phyloP scores from a whole-genome alignment of 2,888 invertebrate genomes.

The Parochlus steinenii region DNA sequence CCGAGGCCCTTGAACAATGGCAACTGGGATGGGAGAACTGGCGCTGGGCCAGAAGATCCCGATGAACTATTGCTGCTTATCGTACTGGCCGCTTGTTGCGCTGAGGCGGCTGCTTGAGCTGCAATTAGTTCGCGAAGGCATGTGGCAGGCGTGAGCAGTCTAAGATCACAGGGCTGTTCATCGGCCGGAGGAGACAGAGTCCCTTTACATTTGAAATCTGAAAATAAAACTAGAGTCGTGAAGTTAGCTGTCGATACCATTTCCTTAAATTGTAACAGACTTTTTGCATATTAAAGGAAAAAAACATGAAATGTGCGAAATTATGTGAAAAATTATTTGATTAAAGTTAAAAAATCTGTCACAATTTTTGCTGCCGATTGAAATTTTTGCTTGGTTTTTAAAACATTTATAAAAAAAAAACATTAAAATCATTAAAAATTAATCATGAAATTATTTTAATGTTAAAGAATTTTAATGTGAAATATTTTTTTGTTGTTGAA shows the following conservation, averaged over 20 bases:
- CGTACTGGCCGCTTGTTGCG: slow-evolving; percentile 4
- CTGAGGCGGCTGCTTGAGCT: slow-evolving; percentile 15
- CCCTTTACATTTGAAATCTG: slow-evolving; percentile 6
- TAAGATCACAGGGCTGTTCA: slow-evolving; percentile 28
- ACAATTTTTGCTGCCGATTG: no score
- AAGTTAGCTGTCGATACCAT: slow-evolving; percentile 5
- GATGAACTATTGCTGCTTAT: slow-evolving; percentile 8
- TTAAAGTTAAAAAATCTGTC: no score
- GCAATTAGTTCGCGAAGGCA: slow-evolving; percentile 22
- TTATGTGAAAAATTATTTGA: no score
- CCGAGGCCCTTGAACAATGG: slow-evolving; percentile 11
- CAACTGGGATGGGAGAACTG: slow-evolving; percentile 8
- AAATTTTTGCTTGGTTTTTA: no score
- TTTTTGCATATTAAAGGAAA: no score
- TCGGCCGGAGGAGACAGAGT: slow-evolving; percentile 15
- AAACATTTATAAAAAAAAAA: no score
- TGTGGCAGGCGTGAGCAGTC: slow-evolving; percentile 20
- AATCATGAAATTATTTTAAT: no score
- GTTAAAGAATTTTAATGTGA: no score
- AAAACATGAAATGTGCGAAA: no score
- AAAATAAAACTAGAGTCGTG: slow-evolving; percentile 11
- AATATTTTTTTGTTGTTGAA: no score
- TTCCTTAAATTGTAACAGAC: no score
- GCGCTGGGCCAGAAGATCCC: slow-evolving; percentile 3
- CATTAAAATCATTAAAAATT: no score